Evolutionary conservation across 2,113 vertebrate genomes (phyloP).

Genomic region (Petroica traversi): DNA sequence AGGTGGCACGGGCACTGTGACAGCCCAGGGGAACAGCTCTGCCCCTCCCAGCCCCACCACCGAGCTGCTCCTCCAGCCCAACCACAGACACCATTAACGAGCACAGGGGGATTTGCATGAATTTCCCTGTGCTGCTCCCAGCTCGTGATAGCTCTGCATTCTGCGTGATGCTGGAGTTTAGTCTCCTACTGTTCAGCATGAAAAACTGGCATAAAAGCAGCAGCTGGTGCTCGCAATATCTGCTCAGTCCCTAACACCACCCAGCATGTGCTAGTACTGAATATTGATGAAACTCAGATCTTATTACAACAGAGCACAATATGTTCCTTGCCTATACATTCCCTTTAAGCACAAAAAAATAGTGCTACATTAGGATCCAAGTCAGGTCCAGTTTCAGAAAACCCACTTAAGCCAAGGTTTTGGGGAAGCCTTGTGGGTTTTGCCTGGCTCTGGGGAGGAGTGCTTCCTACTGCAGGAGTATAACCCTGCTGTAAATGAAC

Average conservation of each 20-base stretch:
- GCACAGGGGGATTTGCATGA: background rate
- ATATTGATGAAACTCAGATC: slow-evolving; percentile 36
- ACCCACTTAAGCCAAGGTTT: background rate
- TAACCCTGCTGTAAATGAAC: background rate
- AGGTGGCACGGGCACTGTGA: background rate
- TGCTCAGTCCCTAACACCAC: slow-evolving; percentile 12
- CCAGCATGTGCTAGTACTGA: slow-evolving; percentile 33
- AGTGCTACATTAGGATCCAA: background rate
- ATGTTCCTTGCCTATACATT: background rate
- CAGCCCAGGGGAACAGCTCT: background rate
- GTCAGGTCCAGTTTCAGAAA: background rate
- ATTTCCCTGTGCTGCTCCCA: background rate
- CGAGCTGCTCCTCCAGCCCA: background rate
- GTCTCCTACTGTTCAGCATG: slow-evolving; percentile 34
- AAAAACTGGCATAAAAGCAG: slow-evolving; percentile 38
- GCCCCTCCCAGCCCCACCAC: background rate
- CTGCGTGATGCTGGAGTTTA: background rate
- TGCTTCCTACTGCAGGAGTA: background rate
- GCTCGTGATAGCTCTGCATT: background rate
- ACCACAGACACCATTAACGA: background rate
- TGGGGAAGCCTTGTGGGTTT: background rate
- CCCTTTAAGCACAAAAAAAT: background rate
- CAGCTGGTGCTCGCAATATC: slow-evolving; percentile 30
- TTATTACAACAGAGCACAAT: slow-evolving; percentile 1
- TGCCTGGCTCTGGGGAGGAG: background rate